These are phyloP conservation scores for Neosilurus hyrtlii DNA, from an alignment of 2,797 vertebrate species.

Conservation along the genomic window DNA sequence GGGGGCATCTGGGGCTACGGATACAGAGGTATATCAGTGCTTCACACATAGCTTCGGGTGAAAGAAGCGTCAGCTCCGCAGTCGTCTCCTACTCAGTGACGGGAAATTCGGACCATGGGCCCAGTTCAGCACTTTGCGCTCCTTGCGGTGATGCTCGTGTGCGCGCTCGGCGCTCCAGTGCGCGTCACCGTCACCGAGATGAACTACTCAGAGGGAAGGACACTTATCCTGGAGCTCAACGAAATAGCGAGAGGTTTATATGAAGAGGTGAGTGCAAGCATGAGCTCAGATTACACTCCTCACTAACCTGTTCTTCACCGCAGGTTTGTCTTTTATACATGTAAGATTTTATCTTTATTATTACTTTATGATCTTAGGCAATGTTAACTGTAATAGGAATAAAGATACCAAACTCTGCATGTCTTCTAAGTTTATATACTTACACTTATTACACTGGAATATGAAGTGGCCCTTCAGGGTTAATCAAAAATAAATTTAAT, in stretches of 20 bases:
- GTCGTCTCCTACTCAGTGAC: neutral
- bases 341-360: too few species aligned
- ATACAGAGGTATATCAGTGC: neutral
- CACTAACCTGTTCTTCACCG: too few species aligned
- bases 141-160: neutral
- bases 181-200: neutral
- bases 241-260: constrained; percentile 36
- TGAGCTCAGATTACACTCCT: neutral
- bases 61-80: neutral
- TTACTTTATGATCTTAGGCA: too few species aligned
- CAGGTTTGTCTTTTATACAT: too few species aligned
- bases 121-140: neutral
- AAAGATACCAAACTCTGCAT: neutral
- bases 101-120: neutral
- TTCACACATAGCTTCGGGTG: neutral
- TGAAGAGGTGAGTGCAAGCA: constrained; percentile 24
- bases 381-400: neutral
- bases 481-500: neutral
- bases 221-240: constrained; percentile 3
- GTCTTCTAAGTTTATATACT: too few species aligned
- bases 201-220: neutral
- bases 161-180: neutral
- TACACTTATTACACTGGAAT: too few species aligned
- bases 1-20: neutral
- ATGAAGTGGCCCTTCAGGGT: neutral